Percentiles rank a stretch among this genome's conserved stretches.
Conservation (phyloP, 2,797 vertebrate species). For the Psittacula derbiana region DNA sequence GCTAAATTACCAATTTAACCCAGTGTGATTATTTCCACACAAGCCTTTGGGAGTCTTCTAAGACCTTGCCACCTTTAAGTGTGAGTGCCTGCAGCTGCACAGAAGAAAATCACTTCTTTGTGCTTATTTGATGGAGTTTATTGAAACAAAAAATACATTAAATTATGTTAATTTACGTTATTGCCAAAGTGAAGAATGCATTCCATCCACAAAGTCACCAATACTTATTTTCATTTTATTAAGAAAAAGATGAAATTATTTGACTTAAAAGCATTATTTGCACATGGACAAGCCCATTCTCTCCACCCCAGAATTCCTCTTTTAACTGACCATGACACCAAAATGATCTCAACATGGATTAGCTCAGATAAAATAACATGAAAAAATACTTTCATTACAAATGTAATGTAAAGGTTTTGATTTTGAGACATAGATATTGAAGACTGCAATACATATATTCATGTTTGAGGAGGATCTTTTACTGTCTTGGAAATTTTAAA, state of each 20-base stretch:
- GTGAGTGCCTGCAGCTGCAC: background rate
- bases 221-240: background rate
- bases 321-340: background rate
- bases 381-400: background rate
- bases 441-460: background rate
- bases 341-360: background rate
- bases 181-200: background rate
- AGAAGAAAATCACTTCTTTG: background rate
- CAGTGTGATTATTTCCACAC: rapidly evolving
- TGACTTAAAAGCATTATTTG: background rate
- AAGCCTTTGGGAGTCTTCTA: background rate
- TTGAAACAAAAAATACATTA: background rate
- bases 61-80: rapidly evolving
- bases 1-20: background rate
- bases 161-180: background rate
- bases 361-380: background rate
- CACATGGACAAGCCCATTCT: background rate
- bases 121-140: background rate
- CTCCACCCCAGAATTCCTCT: background rate
- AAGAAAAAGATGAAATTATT: background rate
- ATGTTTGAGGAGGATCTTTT: background rate
- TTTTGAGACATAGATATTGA: background rate
- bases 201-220: background rate
- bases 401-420: background rate
- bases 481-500: background rate